Evolutionary conservation across 2,888 invertebrate genomes (phyloP), one percentile per base, ranked within the genome.

Genomic region (Drosophila putrida): DNA sequence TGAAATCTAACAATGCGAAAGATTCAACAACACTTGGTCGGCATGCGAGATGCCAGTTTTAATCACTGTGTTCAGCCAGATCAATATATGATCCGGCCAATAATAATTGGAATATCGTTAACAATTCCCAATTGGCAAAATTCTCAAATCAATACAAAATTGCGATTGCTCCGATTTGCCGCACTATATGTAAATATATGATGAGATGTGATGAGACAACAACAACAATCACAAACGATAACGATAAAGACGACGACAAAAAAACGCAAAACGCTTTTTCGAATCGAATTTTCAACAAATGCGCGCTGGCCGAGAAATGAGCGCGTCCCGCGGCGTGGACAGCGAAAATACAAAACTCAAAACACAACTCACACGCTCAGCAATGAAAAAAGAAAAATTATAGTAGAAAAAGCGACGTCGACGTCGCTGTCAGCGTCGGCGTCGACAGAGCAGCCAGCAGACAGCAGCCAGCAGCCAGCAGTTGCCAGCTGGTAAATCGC

Each of bases 261-360:
- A 68, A 60, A 57, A 25, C 47, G 57, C 38, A 36, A 41, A 74
- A 70, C 46, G 75, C 44, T 71, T 57, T 82, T 80, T 49, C n/a
- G 72, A 86, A 75, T 81, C n/a, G n/a, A 20, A 20, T 3, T 86
- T 86, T 83, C 81, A 81, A 86, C 83, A 69, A 86, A 72, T 77
- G 79, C 79, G 75, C 83, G 82, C 76, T 72, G 76, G 59, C 67
- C 71, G 82, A 78, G 80, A 85, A 80, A 80, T 83, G 86, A 85
- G 85, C 80, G 83, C 81, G 84, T 79, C 81, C 80, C 78, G 80
- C 78, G 83, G 78, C 83, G 73, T 80, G 82, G 83, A 75, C 80
- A 78, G 80, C 82, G 73, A 85, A 85, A 84, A 75, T 74, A 82
- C 76, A 76, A 59, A 71, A 76, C 36, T 38, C 61, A 73, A 78